Base-by-base conservation (phyloP, 2,888 invertebrate genomes). In the Clivina fossor region DNA sequence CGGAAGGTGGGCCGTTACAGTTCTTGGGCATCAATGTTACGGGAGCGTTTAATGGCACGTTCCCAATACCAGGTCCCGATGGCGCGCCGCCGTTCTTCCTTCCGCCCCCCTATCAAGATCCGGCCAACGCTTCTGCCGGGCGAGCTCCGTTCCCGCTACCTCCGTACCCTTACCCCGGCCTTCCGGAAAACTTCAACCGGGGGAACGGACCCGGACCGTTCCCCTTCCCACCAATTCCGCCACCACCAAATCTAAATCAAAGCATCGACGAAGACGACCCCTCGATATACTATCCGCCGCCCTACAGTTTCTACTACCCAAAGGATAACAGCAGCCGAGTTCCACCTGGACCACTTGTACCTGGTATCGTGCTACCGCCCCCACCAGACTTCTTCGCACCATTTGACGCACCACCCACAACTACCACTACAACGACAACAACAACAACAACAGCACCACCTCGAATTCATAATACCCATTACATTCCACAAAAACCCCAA, bases 281-380 rank as follows among this genome's bases (percentile, higher is more conserved):
- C 67, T 90, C 91, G 64, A 85, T 92, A 51, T 93, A 91, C 69
- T 91, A 93, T 80, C 92, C 92, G 67, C 92, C 92, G 68, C 90
- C 91, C 9, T 93, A 93, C 78, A 91, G 89, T 74, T 90, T 90
- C 78, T 86, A 87, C 63, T 91, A 88, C 74, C 83, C 80, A 69
- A 88, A 88, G 70, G 90, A 91, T 74, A 80, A 85, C 33, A 81
- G 80, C 65, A 84, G 82, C 41, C 71, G 77, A 8, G 90, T 92
- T 26, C 85, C 88, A 35, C 88, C 91, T 0, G 91, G 93, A 40
- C 93, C 92, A 0, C 74, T 93, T 58, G 92, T 93, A 4, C 93
- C 93, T 2, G 93, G 92, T 46, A 91, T 93, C 59, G 86, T 93
- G 19, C 74, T 93, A 44, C 92, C 92, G 2, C 93, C 93, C 4